Conservation (phyloP, 1,140 invertebrate genomes). For the Lasaia peninsularis region DNA sequence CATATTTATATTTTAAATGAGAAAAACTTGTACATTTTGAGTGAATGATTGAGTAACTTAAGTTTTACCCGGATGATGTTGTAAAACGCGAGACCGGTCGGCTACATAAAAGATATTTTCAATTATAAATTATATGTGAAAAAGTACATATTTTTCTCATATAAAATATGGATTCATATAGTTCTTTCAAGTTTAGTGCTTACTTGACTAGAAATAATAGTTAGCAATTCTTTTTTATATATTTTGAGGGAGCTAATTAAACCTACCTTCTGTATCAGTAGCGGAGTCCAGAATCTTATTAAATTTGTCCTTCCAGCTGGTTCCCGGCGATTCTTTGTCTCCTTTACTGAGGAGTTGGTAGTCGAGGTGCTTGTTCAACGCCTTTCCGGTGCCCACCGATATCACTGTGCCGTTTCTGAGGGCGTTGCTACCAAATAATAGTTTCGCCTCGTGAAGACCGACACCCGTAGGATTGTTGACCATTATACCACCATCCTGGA, state of each 20-base stretch:
- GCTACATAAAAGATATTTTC: no score
- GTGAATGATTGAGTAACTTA: no score
- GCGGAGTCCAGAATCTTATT: slow-evolving; percentile 92
- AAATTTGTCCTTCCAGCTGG: slow-evolving; percentile 89
- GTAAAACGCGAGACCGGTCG: no score
- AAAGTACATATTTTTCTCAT: no score
- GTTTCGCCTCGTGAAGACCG: slow-evolving; percentile 91
- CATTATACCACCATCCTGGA: slow-evolving; percentile 90
- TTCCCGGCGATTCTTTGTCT: slow-evolving; percentile 54
- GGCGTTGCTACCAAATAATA: slow-evolving; percentile 88
- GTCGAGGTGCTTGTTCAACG: slow-evolving; percentile 56
- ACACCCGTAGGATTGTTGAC: slow-evolving; percentile 95
- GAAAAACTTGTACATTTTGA: no score
- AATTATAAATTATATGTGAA: no score
- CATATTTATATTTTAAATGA: no score
- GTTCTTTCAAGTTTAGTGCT: no score
- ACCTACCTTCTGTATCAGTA: slow-evolving; percentile 79
- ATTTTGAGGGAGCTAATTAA: neutral
- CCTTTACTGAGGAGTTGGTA: slow-evolving; percentile 54
- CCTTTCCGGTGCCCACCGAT: slow-evolving; percentile 91
- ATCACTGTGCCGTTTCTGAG: slow-evolving; percentile 88
- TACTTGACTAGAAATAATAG: no score
- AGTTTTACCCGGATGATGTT: no score
- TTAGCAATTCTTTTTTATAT: no score
- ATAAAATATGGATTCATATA: no score